Conservation (phyloP, 2,797 vertebrate genomes). For the Echeneis naucrates region DNA sequence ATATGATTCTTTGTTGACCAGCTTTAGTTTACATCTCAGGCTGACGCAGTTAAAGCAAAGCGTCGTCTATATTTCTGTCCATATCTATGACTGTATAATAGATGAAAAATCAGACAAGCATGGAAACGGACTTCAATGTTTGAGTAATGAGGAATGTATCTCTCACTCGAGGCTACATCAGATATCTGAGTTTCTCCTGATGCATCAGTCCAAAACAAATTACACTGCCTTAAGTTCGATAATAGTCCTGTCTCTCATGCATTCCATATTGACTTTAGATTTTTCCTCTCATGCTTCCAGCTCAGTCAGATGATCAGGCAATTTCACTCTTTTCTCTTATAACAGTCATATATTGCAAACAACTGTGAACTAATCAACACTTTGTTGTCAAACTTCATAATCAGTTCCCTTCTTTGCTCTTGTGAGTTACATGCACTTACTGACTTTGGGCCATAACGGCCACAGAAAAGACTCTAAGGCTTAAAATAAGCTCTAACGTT, state of each 20-base stretch:
- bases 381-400: too few species aligned
- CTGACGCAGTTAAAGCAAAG: slow-evolving; percentile 1
- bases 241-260: too few species aligned
- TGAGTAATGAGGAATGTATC: background rate
- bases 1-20: slow-evolving; percentile 7
- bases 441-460: background rate
- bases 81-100: background rate
- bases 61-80: background rate
- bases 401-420: too few species aligned
- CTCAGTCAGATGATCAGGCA: too few species aligned
- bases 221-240: background rate
- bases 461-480: background rate
- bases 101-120: background rate
- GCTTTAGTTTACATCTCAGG: background rate
- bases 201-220: background rate
- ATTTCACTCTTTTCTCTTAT: too few species aligned
- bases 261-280: too few species aligned
- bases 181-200: background rate
- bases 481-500: background rate
- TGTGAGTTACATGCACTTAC: background rate
- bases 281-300: background rate
- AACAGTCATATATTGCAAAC: too few species aligned
- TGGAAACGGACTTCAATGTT: background rate
- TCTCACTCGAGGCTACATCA: background rate
- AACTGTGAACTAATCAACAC: too few species aligned